Conservation (phyloP, 2,888 invertebrate species). For the Ceriagrion tenellum region DNA sequence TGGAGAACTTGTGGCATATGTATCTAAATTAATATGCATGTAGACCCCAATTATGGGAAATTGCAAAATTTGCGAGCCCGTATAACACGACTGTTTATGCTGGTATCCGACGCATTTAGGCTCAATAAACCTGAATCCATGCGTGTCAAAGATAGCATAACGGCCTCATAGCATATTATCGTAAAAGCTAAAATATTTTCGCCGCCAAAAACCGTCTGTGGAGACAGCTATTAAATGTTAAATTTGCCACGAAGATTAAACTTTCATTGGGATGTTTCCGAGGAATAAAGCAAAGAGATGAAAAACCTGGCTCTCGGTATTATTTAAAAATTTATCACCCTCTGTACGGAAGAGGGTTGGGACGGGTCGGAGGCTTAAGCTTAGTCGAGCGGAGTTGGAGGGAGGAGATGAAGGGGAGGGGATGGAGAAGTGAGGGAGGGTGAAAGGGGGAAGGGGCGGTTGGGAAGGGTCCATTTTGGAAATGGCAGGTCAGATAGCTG, state of each 20-base stretch:
- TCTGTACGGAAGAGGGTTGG: neutral
- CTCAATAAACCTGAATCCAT: neutral
- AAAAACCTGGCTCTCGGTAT: neutral
- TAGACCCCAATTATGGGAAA: too few relatives aligned
- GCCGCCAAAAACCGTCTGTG: neutral
- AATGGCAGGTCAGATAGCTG: conserved; percentile 41
- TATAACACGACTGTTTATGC: too few relatives aligned
- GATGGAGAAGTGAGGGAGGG: neutral
- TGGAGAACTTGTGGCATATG: too few relatives aligned
- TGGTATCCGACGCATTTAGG: neutral
- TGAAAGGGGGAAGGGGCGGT: neutral
- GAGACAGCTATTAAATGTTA: neutral
- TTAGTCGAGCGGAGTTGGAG: neutral
- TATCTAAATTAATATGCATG: too few relatives aligned
- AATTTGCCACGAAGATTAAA: conserved; percentile 16
- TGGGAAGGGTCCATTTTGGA: conserved; percentile 27
- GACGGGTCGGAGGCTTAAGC: neutral
- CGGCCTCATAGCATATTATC: neutral
- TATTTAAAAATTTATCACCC: conserved; percentile 31
- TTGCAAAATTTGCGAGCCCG: too few relatives aligned
- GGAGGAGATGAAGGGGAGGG: neutral
- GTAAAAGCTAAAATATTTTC: neutral
- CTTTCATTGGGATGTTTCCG: neutral
- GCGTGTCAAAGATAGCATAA: neutral
- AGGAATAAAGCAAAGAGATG: neutral